phyloP scores from a whole-genome alignment of 1,140 invertebrate species.

The Dendrolimus kikuchii region DNA sequence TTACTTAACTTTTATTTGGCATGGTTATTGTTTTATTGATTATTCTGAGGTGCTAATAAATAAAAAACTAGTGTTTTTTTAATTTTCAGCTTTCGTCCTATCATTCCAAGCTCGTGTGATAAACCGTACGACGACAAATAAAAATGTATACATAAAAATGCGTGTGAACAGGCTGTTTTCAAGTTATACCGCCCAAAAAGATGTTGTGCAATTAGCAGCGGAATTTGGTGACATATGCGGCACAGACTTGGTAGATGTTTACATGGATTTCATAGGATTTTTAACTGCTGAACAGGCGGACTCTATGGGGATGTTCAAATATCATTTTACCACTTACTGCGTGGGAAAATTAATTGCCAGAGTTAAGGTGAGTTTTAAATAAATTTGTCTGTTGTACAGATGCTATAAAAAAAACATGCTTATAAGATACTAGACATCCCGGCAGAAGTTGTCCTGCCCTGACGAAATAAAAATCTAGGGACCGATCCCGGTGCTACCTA shows the following conservation, averaged over 20 bases:
- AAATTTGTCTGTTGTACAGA: neutral
- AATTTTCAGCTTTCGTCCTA: slow-evolving; percentile 28
- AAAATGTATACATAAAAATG: slow-evolving; percentile 18
- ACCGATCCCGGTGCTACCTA: too few relatives aligned
- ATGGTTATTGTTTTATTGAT: too few relatives aligned
- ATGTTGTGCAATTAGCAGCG: slow-evolving; percentile 20
- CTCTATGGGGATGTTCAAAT: slow-evolving; percentile 28
- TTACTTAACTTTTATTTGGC: too few relatives aligned
- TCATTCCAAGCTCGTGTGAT: slow-evolving; percentile 30
- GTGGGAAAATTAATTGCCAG: slow-evolving; percentile 29
- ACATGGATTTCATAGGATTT: slow-evolving; percentile 43
- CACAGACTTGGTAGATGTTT: slow-evolving; percentile 28
- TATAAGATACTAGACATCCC: too few relatives aligned
- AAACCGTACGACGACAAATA: slow-evolving; percentile 11
- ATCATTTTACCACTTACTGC: slow-evolving; percentile 40
- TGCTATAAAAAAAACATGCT: too few relatives aligned
- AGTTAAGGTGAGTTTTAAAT: slow-evolving; percentile 31
- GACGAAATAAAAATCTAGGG: too few relatives aligned
- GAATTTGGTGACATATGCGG: slow-evolving; percentile 20
- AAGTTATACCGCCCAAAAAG: slow-evolving; percentile 21
- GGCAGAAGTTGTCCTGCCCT: too few relatives aligned
- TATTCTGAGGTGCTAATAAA: too few relatives aligned
- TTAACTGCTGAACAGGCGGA: slow-evolving; percentile 50
- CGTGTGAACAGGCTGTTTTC: slow-evolving; percentile 18
- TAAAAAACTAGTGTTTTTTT: neutral